A percentile compares a stretch with the other conserved stretches of the same genome.
phyloP scores from a whole-genome alignment of 2,797 vertebrate genomes.

The Tympanoctomys barrerae region DNA sequence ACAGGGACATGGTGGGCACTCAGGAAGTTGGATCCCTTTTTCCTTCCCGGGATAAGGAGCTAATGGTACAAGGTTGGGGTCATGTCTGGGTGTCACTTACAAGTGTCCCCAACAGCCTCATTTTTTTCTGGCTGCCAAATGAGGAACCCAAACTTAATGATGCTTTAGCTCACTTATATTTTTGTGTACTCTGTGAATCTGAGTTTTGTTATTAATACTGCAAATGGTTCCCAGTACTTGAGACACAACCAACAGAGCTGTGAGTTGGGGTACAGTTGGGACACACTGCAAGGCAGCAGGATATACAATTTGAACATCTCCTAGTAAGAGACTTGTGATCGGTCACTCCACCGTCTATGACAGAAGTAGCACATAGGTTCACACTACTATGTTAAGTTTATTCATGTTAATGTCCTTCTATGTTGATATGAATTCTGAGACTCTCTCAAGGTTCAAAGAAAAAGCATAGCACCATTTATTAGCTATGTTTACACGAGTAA shows the following conservation, averaged over 20 bases:
- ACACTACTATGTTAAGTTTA: background rate
- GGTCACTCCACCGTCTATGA: background rate
- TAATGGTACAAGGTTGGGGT: background rate
- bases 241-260: background rate
- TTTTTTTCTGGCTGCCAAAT: background rate
- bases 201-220: background rate
- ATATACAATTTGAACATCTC: background rate
- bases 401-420: background rate
- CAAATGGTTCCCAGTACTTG: background rate
- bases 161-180: background rate
- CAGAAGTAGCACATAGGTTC: background rate
- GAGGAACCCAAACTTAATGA: background rate
- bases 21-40: background rate
- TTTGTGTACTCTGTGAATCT: background rate
- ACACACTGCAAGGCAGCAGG: background rate
- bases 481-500: background rate
- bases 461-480: background rate
- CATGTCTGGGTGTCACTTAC: background rate
- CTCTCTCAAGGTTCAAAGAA: background rate
- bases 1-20: background rate
- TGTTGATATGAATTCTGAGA: constrained; percentile 30
- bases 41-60: background rate
- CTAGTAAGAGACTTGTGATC: background rate
- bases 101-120: background rate
- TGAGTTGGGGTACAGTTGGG: background rate